Evolutionary conservation across 2,113 vertebrate species (phyloP).

Genomic region (Pachycephala philippinensis): DNA sequence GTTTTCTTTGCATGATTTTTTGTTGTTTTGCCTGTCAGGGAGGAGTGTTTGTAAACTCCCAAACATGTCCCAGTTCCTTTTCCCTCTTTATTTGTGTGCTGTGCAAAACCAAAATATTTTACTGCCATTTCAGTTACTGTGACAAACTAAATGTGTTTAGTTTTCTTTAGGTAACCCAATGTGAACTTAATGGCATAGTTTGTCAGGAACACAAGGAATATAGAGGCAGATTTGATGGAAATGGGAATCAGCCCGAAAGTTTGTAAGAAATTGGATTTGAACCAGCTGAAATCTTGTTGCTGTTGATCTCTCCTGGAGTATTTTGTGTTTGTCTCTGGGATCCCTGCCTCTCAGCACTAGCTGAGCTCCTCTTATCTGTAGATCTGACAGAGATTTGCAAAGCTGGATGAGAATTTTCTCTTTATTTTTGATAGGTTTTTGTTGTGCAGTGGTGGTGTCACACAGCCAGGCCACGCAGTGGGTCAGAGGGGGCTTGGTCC

Average conservation of each 20-base stretch:
- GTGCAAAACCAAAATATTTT: constrained; percentile 20
- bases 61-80: not conserved
- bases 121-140: not conserved
- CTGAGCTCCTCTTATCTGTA: not conserved
- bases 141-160: not conserved
- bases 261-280: constrained; percentile 8
- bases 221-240: not conserved
- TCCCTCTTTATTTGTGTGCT: not conserved
- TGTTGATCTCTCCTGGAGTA: not conserved
- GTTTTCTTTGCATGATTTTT: not conserved
- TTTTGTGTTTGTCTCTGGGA: not conserved
- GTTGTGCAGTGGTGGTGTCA: not conserved
- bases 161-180: not conserved
- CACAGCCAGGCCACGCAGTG: not conserved
- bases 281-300: constrained; percentile 1
- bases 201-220: not conserved
- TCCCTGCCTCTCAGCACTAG: not conserved
- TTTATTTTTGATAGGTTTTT: not conserved
- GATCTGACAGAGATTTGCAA: not conserved
- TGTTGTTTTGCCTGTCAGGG: constrained; percentile 17
- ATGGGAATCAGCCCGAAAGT: not conserved
- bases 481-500: too few relatives aligned
- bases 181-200: not conserved
- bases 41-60: constrained; percentile 10
- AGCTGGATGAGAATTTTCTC: not conserved